A percentile compares a stretch with the other conserved stretches of the same genome.
Conservation (phyloP, 2,113 vertebrate genomes). For the Tragelaphus imberbis region DNA sequence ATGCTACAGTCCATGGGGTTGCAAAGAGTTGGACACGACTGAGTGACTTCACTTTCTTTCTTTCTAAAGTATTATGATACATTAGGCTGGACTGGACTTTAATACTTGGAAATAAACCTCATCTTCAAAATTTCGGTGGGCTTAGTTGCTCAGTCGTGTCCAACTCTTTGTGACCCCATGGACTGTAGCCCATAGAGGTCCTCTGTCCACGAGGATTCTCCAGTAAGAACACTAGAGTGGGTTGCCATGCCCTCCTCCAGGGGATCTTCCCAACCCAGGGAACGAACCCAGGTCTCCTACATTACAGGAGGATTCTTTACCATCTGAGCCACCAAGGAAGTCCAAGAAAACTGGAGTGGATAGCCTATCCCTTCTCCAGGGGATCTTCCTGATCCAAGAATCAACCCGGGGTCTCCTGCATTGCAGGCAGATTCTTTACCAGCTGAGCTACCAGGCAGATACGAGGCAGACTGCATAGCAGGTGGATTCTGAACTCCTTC, state of each 20-base stretch:
- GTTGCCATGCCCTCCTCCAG: not conserved
- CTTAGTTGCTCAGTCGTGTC: not conserved
- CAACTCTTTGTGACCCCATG: accelerated
- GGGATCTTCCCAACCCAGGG: not conserved
- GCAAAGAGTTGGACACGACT: not conserved
- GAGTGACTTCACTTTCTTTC: not conserved
- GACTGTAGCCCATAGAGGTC: not conserved
- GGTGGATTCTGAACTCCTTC: not conserved
- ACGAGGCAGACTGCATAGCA: not conserved
- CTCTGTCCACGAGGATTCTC: not conserved
- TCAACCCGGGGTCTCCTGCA: not conserved
- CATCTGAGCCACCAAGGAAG: not conserved
- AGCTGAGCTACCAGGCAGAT: not conserved
- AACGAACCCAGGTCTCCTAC: not conserved
- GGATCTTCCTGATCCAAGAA: not conserved
- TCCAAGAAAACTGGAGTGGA: not conserved
- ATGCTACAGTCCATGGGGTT: not conserved
- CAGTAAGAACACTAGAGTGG: not conserved
- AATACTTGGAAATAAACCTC: not conserved
- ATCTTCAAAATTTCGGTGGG: not conserved
- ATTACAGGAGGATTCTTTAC: not conserved
- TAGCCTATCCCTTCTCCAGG: not conserved
- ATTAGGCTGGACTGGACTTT: not conserved
- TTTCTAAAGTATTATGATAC: not conserved
- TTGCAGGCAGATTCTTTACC: not conserved